A percentile compares a stretch with the other conserved stretches of the same genome.
Conservation (phyloP, 1,140 invertebrate genomes). For the Nasonia giraulti region DNA sequence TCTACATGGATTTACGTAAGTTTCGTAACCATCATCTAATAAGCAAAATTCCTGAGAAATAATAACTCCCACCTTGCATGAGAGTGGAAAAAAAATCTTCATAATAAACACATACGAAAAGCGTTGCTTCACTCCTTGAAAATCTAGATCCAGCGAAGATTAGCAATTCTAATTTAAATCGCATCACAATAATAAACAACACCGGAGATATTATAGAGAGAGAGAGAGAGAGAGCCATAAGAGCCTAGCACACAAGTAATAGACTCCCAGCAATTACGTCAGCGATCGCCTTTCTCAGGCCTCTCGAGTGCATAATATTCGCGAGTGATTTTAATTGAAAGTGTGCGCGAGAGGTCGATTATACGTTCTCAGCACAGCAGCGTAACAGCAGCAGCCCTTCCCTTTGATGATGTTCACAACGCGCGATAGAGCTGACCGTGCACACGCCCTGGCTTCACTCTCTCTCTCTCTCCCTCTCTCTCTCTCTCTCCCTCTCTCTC, state of each 20-base stretch:
- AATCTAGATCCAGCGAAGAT: neutral
- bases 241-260: neutral
- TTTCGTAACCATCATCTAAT: no score
- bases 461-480: no score
- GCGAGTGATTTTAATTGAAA: conserved; percentile 47
- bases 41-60: no score
- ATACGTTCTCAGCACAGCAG: neutral
- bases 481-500: no score
- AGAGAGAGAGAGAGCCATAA: neutral
- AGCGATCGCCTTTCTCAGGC: conserved; percentile 36
- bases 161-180: conserved; percentile 49
- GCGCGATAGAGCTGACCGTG: neutral
- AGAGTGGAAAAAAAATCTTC: neutral
- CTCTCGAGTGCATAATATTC: conserved; percentile 24
- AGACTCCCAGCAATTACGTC: conserved; percentile 30
- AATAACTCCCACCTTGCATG: neutral
- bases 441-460: neutral
- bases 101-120: neutral
- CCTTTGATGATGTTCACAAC: conserved; percentile 18
- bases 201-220: neutral
- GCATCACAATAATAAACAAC: conserved; percentile 17
- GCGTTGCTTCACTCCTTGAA: neutral
- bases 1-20: neutral
- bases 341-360: neutral
- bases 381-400: neutral